Evolutionary conservation across 2,888 invertebrate species (phyloP).

Genomic region (Agapetus fuscipes): DNA sequence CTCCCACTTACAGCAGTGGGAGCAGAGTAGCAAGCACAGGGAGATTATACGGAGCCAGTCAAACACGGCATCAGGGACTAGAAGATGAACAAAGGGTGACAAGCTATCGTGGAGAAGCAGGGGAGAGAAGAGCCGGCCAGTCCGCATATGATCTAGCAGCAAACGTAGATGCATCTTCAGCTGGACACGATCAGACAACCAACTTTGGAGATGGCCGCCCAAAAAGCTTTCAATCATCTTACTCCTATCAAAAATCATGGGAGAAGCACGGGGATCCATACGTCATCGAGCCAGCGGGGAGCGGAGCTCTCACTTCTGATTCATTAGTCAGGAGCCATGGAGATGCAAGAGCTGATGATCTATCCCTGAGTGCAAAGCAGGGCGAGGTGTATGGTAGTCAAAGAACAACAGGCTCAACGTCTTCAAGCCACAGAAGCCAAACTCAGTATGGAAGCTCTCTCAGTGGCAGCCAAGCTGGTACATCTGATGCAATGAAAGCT

Average conservation of each 20-base stretch:
- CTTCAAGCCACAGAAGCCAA: slow-evolving; percentile 2
- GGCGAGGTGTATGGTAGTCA: background rate
- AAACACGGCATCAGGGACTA: background rate
- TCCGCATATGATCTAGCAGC: background rate
- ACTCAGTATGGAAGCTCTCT: slow-evolving; percentile 1
- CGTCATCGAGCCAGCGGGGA: slow-evolving; percentile 32
- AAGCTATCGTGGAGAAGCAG: background rate
- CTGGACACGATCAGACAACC: background rate
- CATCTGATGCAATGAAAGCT: slow-evolving; percentile 1
- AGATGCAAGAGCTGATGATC: background rate
- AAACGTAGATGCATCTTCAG: background rate
- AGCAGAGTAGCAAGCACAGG: slow-evolving; percentile 11
- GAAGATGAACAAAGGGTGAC: background rate
- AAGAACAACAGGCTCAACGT: slow-evolving; percentile 2
- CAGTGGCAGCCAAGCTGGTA: background rate
- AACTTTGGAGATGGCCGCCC: slow-evolving; percentile 24
- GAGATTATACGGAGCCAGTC: slow-evolving; percentile 3
- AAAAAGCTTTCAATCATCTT: slow-evolving; percentile 41
- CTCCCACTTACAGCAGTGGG: slow-evolving; percentile 18
- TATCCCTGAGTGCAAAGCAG: background rate
- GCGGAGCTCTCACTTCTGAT: background rate
- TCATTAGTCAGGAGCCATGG: background rate
- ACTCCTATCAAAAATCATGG: slow-evolving; percentile 44
- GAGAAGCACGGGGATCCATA: slow-evolving; percentile 44
- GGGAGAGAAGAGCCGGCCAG: background rate